These are phyloP conservation scores for Pachycephus smyrnensis DNA, from an alignment of 2,888 invertebrate species.

Conservation along the genomic window DNA sequence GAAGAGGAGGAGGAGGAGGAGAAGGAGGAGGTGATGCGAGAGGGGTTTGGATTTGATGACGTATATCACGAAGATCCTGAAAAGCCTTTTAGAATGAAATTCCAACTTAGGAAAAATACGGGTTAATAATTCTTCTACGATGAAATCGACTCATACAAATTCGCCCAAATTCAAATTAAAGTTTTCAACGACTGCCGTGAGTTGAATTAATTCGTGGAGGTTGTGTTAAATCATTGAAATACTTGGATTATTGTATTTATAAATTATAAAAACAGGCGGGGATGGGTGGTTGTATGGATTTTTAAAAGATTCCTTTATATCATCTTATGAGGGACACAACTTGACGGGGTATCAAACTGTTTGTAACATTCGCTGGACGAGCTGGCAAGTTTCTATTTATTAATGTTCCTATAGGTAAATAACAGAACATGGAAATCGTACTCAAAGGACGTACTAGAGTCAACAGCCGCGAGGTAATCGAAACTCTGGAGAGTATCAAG, in stretches of 20 bases:
- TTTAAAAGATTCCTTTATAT: background rate
- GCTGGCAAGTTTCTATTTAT: background rate
- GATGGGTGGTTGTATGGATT: background rate
- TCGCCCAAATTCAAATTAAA: too few relatives aligned
- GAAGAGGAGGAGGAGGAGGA: too few relatives aligned
- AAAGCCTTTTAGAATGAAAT: too few relatives aligned
- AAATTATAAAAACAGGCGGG: background rate
- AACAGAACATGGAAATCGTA: background rate
- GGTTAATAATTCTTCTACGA: too few relatives aligned
- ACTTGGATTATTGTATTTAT: background rate
- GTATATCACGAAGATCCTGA: too few relatives aligned
- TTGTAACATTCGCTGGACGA: background rate
- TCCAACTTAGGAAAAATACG: too few relatives aligned
- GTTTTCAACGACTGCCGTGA: too few relatives aligned
- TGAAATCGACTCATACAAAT: too few relatives aligned
- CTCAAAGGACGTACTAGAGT: background rate
- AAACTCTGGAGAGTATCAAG: background rate
- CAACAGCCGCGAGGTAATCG: background rate
- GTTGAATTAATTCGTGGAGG: background rate
- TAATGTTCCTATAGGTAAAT: background rate
- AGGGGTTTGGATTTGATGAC: too few relatives aligned
- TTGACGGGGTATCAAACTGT: background rate
- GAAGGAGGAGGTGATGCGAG: too few relatives aligned
- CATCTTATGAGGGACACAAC: background rate
- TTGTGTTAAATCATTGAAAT: background rate